Conservation (phyloP, 2,113 vertebrate genomes). For the Paradoxurus hermaphroditus region DNA sequence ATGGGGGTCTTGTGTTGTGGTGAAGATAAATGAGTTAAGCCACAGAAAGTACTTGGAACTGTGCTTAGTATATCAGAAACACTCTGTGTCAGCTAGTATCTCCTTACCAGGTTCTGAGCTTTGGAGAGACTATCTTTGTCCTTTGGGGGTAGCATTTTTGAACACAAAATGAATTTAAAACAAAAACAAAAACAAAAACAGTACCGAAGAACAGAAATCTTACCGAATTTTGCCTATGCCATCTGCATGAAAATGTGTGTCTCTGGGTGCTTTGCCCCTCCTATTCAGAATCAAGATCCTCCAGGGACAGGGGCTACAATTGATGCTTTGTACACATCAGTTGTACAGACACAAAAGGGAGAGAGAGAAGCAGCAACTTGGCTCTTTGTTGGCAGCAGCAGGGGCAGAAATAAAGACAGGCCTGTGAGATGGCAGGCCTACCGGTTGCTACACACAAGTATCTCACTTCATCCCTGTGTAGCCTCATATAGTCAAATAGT, state of each 20-base stretch:
- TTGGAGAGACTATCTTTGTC: neutral
- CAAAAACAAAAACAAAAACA: neutral
- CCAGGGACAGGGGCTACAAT: neutral
- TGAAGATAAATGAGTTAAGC: neutral
- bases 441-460: neutral
- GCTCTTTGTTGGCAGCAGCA: neutral
- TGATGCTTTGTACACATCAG: neutral
- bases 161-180: neutral
- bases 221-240: neutral
- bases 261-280: neutral
- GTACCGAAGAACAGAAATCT: neutral
- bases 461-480: neutral
- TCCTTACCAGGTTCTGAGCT: neutral
- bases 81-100: neutral
- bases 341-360: neutral
- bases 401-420: neutral
- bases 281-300: neutral
- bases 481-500: neutral
- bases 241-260: neutral
- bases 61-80: neutral
- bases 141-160: neutral
- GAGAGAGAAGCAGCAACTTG: neutral
- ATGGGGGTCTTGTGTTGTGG: neutral
- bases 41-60: neutral
- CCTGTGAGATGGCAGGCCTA: neutral